These are phyloP conservation scores for Pygoscelis antarcticus DNA, from an alignment of 2,113 vertebrate species.

Conservation along the genomic window DNA sequence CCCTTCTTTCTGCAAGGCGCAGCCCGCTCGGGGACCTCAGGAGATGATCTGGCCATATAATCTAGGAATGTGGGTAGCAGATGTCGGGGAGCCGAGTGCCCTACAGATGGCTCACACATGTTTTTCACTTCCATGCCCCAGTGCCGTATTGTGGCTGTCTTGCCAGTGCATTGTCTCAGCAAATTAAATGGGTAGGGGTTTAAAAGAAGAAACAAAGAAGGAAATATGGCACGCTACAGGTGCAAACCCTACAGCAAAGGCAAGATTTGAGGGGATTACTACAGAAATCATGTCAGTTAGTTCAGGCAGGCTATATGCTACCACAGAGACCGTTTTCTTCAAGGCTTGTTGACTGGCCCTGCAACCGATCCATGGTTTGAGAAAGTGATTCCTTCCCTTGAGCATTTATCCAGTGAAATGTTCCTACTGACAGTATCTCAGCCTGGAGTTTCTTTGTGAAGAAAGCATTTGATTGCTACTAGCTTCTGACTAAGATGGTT, in stretches of 20 bases:
- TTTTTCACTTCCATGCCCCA: neutral
- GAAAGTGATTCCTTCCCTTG: neutral
- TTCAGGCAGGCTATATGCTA: neutral
- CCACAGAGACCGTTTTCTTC: neutral
- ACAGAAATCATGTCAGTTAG: neutral
- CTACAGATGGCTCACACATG: conserved; percentile 26
- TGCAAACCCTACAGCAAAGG: conserved; percentile 17
- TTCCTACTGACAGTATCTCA: neutral
- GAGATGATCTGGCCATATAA: neutral
- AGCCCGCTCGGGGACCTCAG: rapidly evolving
- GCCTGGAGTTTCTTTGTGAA: neutral
- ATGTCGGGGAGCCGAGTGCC: neutral
- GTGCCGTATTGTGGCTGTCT: neutral
- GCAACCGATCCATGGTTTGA: neutral
- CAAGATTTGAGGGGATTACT: neutral
- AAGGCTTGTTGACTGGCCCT: neutral
- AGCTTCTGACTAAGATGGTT: neutral
- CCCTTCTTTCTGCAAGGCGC: neutral
- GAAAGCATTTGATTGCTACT: neutral
- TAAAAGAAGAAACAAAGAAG: conserved; percentile 8
- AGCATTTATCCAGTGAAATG: neutral
- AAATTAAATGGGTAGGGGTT: neutral
- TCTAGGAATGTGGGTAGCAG: conserved; percentile 6
- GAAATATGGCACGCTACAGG: conserved; percentile 26
- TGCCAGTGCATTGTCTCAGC: neutral